phyloP scores from a whole-genome alignment of 2,888 invertebrate species.

The Xestia ashworthii region DNA sequence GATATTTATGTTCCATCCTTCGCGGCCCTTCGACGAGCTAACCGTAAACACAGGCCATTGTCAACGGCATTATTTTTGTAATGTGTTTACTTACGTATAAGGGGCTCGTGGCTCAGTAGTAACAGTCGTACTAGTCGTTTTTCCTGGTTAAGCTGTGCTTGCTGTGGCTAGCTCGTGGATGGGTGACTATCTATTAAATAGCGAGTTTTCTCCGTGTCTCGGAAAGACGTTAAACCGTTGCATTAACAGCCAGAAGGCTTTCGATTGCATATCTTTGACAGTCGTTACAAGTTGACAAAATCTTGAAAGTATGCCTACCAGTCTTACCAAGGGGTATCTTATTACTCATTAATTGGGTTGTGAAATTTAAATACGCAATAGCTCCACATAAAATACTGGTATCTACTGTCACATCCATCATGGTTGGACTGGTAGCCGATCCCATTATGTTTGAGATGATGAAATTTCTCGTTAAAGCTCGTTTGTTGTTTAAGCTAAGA shows the following conservation, averaged over 20 bases:
- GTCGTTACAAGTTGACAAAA: not conserved
- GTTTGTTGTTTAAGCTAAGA: not conserved
- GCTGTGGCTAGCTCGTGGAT: not conserved
- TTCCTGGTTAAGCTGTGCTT: not conserved
- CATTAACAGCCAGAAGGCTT: not conserved
- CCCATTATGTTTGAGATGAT: not conserved
- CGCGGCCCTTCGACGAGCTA: conserved; percentile 54
- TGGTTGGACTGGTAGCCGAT: not conserved
- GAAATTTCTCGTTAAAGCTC: not conserved
- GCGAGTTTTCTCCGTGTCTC: not conserved
- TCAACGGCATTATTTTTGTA: conserved; percentile 51
- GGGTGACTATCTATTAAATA: not conserved
- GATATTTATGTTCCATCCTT: conserved; percentile 72
- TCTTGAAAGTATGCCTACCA: not conserved
- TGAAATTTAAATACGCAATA: not conserved
- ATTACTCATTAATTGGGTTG: not conserved
- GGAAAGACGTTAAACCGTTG: not conserved
- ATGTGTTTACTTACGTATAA: conserved; percentile 32
- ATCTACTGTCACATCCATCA: not conserved
- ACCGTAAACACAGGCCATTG: conserved; percentile 47
- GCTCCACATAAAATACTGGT: not conserved
- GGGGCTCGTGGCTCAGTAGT: not conserved
- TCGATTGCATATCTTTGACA: not conserved
- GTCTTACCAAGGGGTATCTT: not conserved
- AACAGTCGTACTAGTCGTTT: not conserved